Conservation (phyloP, 2,113 vertebrate species). For the Neogale vison region DNA sequence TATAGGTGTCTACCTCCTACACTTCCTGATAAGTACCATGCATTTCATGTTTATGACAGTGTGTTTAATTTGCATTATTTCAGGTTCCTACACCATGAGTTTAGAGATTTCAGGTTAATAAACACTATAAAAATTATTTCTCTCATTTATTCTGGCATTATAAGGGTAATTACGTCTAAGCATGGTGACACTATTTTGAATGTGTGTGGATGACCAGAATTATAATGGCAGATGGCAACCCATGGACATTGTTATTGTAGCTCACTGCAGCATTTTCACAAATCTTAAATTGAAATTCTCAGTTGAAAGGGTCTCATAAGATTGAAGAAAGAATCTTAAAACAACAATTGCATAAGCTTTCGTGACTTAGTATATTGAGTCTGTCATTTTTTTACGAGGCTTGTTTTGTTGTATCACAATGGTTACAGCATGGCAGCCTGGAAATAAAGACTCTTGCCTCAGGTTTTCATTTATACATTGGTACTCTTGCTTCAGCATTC, state of each 20-base stretch:
- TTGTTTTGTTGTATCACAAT: constrained; percentile 31
- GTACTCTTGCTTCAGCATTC: not conserved
- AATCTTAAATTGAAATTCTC: constrained; percentile 68
- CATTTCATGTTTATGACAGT: constrained; percentile 50
- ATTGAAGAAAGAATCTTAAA: constrained; percentile 72
- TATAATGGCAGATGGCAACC: not conserved
- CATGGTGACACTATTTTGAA: not conserved
- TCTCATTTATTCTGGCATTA: constrained; percentile 14
- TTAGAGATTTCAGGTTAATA: constrained; percentile 46
- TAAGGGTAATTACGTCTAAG: not conserved
- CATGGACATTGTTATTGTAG: not conserved
- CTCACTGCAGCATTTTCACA: constrained; percentile 42
- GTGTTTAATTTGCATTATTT: constrained; percentile 44
- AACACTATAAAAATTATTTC: constrained; percentile 16
- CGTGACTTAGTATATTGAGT: constrained; percentile 70
- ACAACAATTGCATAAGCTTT: constrained; percentile 58
- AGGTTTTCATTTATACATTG: constrained; percentile 38
- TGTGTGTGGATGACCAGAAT: not conserved
- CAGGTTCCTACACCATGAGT: not conserved
- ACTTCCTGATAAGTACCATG: not conserved
- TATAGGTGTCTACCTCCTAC: not conserved
- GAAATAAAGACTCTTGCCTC: constrained; percentile 55
- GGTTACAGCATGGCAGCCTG: constrained; percentile 67
- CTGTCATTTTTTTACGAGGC: constrained; percentile 54
- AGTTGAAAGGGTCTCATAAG: constrained; percentile 44